Evolutionary conservation across 64 coral and sea anemone species (phyloP), one percentile per base, ranked within the genome.

Genomic region (Trachythela sp.): DNA sequence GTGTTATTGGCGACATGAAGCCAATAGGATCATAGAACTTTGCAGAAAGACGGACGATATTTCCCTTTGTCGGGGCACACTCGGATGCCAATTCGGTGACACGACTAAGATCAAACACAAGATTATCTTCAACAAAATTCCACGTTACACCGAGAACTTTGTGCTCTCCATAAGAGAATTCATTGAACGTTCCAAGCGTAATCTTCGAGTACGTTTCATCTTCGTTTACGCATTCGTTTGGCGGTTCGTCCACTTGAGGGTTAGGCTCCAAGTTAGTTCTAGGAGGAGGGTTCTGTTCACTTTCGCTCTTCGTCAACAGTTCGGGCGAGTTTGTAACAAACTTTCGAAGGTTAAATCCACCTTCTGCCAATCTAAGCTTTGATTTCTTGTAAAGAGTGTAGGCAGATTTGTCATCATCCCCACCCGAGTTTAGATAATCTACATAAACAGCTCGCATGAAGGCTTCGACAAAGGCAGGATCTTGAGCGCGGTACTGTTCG

Each of bases 331-430:
- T 91, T 13, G 67, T 86, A 26, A 67, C 22, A 45, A 86, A 87
- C 17, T 91, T 91, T n/a, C 85, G 41, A 24, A 91, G 48, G 37
- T 85, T 86, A 26, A 91, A 87, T 38, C 84, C 90, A 35, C 90
- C 85, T 87, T 91, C 85, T 13, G 49, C 83, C 15, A 91, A 54
- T 15, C 56, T 77, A 8, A 68, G 27, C 40, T 80, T 91, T 40
- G 64, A 43, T 27, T 48, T 87, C 32, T 77, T 41, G 34, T 80
- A 91, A 1, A 91, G 85, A 20, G 70, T 36, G 31, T 77, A 77
- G 31, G 11, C 71, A 77, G 64, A 34, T 17, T 92, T 8, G 7
- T 29, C 30, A 22, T 86, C 35, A n/a, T 20, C 13, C 1, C 58
- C 85, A 52, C 85, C 85, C 29, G 85, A 72, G 68, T 8, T 40